phyloP scores from a whole-genome alignment of 2,888 invertebrate species.

The Spatulosminthurus flaviceps region DNA sequence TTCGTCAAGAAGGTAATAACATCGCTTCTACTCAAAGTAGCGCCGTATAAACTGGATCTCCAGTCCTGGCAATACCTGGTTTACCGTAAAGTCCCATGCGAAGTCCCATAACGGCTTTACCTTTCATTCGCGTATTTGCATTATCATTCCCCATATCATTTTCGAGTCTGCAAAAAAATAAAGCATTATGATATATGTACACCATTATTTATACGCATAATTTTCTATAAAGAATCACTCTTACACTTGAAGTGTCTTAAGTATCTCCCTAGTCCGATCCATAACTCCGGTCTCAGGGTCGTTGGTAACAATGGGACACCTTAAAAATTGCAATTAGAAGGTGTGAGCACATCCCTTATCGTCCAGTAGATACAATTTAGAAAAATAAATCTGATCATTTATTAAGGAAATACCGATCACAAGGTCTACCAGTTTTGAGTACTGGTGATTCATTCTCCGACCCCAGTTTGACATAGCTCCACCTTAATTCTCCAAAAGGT shows the following conservation, averaged over 20 bases:
- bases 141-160: not conserved
- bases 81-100: conserved; percentile 3
- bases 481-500: conserved; percentile 64
- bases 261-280: conserved; percentile 52
- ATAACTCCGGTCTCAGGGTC: conserved; percentile 53
- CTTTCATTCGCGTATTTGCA: not conserved
- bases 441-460: conserved; percentile 55
- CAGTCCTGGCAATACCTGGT: not conserved
- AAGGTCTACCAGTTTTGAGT: conserved; percentile 65
- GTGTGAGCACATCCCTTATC: not conserved
- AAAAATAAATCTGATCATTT: conserved; percentile 11
- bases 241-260: conserved; percentile 55
- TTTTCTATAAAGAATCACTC: not conserved
- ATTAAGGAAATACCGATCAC: conserved; percentile 51
- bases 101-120: not conserved
- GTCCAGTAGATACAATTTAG: not conserved
- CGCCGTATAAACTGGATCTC: conserved; percentile 28
- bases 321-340: too few relatives aligned
- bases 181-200: not conserved
- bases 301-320: conserved; percentile 59
- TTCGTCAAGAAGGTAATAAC: too few relatives aligned
- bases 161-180: not conserved
- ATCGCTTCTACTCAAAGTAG: not conserved
- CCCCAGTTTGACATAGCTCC: conserved; percentile 66
- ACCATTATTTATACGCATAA: too few relatives aligned